Evolutionary conservation across 2,888 invertebrate genomes (phyloP), one percentile per base, ranked within the genome.

Genomic region (Rotaria sp.): DNA sequence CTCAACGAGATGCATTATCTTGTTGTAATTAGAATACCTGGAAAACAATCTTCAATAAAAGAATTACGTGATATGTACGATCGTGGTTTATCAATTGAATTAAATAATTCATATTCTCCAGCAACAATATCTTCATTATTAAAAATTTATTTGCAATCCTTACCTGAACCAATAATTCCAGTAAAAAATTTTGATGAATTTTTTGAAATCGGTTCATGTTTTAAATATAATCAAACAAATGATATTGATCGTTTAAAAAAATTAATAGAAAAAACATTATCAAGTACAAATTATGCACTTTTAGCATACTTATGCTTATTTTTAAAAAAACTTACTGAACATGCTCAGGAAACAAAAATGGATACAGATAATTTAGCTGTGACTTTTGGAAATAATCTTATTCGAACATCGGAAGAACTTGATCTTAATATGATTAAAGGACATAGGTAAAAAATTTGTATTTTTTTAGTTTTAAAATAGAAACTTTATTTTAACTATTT

Each of bases 51-150:
- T 21, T 41, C 45, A 11, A 80, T 80, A 11, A 80, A 80, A 80
- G 80, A 80, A 80, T 45, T 80, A 45, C 80, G 80, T 45, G 80
- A 80, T 80, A 80, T 80, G 80, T 80, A 80, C 15, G 80, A 80
- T 80, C 80, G 80, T n/a, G 80, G 80, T 38, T 5, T 45, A 13
- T 15, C n/a, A 24, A n/a, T 80, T 18, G n/a, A 80, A 26, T 15
- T 80, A 26, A n/a, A 80, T n/a, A 26, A 45, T 45, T n/a, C 80
- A 13, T 35, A 80, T 80, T 41, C 80, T 5, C 80, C 80, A n/a
- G 80, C 80, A 11, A 80, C 80, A 3, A n/a, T 80, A 11, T 80
- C 80, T 4, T 80, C 80, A 5, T 24, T 80, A n/a, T 45, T 80
- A 45, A 80, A 80, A 80, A 41, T 80, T 0, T 80, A 80, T 80